These are phyloP conservation scores for Chymomyza costata DNA, from an alignment of 1,140 invertebrate species.

Conservation along the genomic window DNA sequence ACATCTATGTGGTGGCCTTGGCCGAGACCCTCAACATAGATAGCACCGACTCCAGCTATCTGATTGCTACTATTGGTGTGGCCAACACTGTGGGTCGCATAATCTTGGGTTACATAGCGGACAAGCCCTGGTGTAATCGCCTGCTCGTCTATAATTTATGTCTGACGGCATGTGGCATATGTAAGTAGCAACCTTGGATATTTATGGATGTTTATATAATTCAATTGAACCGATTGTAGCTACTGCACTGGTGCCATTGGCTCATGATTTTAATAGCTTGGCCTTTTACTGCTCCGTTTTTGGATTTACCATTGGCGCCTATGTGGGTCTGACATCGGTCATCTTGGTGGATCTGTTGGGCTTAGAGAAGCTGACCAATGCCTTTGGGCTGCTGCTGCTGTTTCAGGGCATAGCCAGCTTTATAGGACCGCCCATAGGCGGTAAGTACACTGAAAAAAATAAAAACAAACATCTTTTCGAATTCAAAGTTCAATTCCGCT, in stretches of 20 bases:
- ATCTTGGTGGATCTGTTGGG: slow-evolving; percentile 91
- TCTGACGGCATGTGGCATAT: slow-evolving; percentile 87
- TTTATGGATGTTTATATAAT: not conserved
- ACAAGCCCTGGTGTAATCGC: slow-evolving; percentile 91
- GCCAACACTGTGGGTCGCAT: slow-evolving; percentile 93
- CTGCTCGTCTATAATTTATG: slow-evolving; percentile 92
- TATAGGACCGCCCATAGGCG: slow-evolving; percentile 91
- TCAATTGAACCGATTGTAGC: slow-evolving; percentile 79
- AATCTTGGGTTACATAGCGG: slow-evolving; percentile 88
- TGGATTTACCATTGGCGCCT: slow-evolving; percentile 93
- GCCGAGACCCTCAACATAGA: slow-evolving; percentile 79
- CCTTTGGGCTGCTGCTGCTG: slow-evolving; percentile 92
- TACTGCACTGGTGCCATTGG: slow-evolving; percentile 86
- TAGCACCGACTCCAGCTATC: slow-evolving; percentile 79
- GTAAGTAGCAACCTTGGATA: slow-evolving; percentile 81
- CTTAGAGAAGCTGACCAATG: slow-evolving; percentile 91
- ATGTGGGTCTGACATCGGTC: slow-evolving; percentile 94
- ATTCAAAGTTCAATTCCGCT: too few species aligned
- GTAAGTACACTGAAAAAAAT: slow-evolving; percentile 77
- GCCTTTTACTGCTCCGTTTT: slow-evolving; percentile 87
- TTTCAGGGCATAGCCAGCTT: slow-evolving; percentile 95
- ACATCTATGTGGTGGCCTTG: slow-evolving; percentile 87
- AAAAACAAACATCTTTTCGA: too few species aligned
- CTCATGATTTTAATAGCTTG: slow-evolving; percentile 82
- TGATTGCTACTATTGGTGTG: slow-evolving; percentile 88